Evolutionary conservation across 2,888 invertebrate species (phyloP).

Genomic region (Drosophila mettleri): DNA sequence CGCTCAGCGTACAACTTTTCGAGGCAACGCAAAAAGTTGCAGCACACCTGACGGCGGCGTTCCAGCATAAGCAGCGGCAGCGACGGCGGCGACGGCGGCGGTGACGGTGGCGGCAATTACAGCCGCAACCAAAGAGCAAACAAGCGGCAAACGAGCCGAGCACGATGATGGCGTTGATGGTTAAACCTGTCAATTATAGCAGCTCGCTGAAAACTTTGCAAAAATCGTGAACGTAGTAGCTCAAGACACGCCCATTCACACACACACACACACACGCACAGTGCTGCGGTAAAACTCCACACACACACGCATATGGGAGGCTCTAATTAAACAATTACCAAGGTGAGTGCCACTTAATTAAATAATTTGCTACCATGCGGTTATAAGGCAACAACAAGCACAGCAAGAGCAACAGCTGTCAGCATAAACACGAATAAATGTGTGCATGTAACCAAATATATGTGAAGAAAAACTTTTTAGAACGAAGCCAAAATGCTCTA

Average conservation of each 20-base stretch:
- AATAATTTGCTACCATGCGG: conserved; percentile 77
- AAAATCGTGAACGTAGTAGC: conserved; percentile 38
- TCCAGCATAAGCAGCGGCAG: conserved; percentile 40
- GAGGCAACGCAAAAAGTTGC: conserved; percentile 23
- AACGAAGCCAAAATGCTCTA: conserved; percentile 15
- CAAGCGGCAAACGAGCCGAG: conserved; percentile 39
- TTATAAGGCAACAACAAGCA: conserved; percentile 52
- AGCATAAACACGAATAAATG: conserved; percentile 21
- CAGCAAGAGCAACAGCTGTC: conserved; percentile 34
- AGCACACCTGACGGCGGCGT: conserved; percentile 37
- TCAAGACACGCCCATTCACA: conserved; percentile 23
- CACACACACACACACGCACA: conserved; percentile 11
- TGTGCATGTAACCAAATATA: neutral
- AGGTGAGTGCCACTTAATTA: conserved; percentile 79
- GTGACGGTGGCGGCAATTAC: no score
- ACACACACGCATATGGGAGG: conserved; percentile 18
- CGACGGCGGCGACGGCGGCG: conserved; percentile 62
- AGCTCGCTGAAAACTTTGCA: conserved; percentile 67
- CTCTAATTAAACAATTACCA: conserved; percentile 77
- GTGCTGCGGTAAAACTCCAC: conserved; percentile 1
- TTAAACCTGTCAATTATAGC: conserved; percentile 72
- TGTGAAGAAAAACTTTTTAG: neutral
- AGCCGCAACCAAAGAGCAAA: conserved; percentile 58
- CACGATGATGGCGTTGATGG: conserved; percentile 31
- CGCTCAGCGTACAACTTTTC: conserved; percentile 9